phyloP scores from a whole-genome alignment of 2,888 invertebrate species.

The Thera britannica region DNA sequence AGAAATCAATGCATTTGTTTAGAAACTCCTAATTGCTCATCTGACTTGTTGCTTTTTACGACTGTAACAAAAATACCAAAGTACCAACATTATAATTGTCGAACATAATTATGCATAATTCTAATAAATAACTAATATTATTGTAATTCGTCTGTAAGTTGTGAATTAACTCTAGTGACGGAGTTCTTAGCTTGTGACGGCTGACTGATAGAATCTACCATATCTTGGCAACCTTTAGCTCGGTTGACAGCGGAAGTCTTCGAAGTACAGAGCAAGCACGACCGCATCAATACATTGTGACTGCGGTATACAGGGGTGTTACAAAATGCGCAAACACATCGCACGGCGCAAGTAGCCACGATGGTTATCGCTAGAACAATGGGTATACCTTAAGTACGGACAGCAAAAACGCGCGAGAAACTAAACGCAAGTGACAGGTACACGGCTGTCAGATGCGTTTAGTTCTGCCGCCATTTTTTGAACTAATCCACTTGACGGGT shows the following conservation, averaged over 20 bases:
- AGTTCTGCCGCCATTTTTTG: slow-evolving; percentile 24
- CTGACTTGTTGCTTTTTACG: background rate
- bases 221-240: too few species aligned
- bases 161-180: too few species aligned
- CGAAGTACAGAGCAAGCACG: background rate
- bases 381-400: slow-evolving; percentile 30
- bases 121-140: too few species aligned
- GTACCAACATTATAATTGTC: too few species aligned
- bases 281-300: background rate
- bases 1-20: slow-evolving; percentile 2
- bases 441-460: slow-evolving; percentile 36
- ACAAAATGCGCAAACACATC: slow-evolving; percentile 19
- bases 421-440: slow-evolving; percentile 30
- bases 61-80: too few species aligned
- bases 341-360: slow-evolving; percentile 18
- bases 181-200: too few species aligned
- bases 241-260: too few species aligned
- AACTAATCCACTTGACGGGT: slow-evolving; percentile 26
- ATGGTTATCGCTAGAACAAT: slow-evolving; percentile 35
- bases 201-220: too few species aligned
- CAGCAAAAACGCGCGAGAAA: slow-evolving; percentile 31
- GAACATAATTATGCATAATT: too few species aligned
- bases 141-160: too few species aligned
- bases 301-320: slow-evolving; percentile 16
- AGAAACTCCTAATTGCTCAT: background rate